Evolutionary conservation across 2,797 vertebrate genomes (phyloP).

Genomic region (Fratercula arctica): DNA sequence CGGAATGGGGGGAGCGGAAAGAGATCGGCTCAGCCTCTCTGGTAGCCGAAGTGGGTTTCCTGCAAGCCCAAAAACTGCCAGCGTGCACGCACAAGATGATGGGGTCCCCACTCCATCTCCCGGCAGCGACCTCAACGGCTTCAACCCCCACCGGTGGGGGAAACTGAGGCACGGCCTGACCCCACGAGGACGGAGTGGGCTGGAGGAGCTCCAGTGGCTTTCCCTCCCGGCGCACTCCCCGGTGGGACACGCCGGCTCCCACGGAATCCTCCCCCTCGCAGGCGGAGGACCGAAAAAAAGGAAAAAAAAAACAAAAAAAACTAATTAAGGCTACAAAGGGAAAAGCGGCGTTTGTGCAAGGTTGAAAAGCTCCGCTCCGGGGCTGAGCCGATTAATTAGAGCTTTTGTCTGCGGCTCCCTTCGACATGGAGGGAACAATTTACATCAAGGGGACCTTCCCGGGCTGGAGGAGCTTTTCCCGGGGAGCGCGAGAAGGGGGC

Average conservation of each 20-base stretch:
- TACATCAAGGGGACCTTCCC: not conserved
- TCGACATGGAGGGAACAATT: not conserved
- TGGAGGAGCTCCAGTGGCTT: not conserved
- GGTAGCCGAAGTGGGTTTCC: accelerated
- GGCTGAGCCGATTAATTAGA: conserved; percentile 7
- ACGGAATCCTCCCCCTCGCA: not conserved
- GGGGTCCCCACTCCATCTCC: not conserved
- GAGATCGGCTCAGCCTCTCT: not conserved
- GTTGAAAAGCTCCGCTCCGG: not conserved
- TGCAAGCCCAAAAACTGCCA: not conserved
- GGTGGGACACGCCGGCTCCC: not conserved
- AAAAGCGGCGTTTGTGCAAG: not conserved
- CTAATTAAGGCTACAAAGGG: conserved; percentile 9
- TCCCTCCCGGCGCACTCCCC: not conserved
- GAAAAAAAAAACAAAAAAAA: not conserved
- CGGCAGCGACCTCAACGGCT: accelerated
- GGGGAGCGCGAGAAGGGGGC: not conserved
- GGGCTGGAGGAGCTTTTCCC: not conserved
- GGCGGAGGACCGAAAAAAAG: not conserved
- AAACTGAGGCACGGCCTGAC: not conserved
- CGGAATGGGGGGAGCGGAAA: accelerated
- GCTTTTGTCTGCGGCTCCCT: not conserved
- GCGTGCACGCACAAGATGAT: no score
- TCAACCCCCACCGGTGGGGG: accelerated
- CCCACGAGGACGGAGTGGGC: accelerated